Conservation (phyloP, 2,888 invertebrate genomes). For the Drosophila leonis region DNA sequence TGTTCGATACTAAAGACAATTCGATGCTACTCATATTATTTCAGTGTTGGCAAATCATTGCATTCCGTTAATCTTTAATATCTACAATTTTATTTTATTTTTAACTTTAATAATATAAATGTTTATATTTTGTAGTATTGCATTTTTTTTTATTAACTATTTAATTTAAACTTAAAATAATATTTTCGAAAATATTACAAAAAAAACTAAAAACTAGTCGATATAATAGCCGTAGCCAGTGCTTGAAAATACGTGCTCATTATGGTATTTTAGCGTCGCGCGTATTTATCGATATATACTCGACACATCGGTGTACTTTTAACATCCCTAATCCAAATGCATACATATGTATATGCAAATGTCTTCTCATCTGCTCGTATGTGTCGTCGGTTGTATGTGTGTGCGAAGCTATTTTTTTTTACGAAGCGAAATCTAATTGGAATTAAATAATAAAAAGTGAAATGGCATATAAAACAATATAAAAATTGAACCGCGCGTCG, state of each 20-base stretch:
- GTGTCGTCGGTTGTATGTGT: constrained; percentile 64
- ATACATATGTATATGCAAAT: constrained; percentile 67
- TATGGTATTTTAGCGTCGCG: constrained; percentile 10
- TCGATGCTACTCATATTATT: constrained; percentile 1
- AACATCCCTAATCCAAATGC: constrained; percentile 63
- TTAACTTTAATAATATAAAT: neutral
- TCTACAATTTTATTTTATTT: neutral
- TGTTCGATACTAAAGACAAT: neutral
- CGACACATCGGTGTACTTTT: constrained; percentile 36
- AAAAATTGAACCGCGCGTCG: constrained; percentile 52
- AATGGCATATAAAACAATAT: constrained; percentile 53
- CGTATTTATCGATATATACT: constrained; percentile 32
- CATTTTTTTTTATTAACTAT: neutral
- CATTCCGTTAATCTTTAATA: neutral
- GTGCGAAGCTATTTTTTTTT: constrained; percentile 67
- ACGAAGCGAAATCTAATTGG: constrained; percentile 69
- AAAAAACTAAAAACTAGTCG: neutral
- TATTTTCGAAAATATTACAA: neutral
- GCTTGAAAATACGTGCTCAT: neutral
- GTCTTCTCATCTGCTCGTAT: constrained; percentile 66
- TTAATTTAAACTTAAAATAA: neutral
- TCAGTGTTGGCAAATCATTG: neutral
- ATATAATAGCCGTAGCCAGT: neutral
- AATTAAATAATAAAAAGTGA: constrained; percentile 58
- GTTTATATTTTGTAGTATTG: too few relatives aligned